Conservation (phyloP, 1,140 invertebrate species). For the Pseudachorutes palmiensis region DNA sequence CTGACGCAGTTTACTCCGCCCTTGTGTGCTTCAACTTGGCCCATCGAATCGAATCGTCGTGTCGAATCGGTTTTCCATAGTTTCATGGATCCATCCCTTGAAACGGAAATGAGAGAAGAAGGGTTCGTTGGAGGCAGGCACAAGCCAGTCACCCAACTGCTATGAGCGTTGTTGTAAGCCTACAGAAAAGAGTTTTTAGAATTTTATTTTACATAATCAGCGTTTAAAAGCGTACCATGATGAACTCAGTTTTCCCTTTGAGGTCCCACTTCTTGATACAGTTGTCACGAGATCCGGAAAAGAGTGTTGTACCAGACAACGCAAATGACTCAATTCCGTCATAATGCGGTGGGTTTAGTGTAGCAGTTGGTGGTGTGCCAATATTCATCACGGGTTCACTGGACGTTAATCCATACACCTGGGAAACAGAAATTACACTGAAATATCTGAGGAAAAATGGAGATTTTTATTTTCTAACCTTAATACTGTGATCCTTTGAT, state of each 20-base stretch:
- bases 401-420: neutral
- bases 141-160: slow-evolving; percentile 78
- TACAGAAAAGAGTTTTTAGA: slow-evolving; percentile 43
- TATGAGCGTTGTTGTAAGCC: slow-evolving; percentile 77
- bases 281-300: slow-evolving; percentile 77
- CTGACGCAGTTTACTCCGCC: slow-evolving; percentile 67
- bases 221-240: neutral
- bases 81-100: slow-evolving; percentile 63
- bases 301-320: slow-evolving; percentile 57
- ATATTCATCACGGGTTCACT: neutral
- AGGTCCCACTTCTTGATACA: slow-evolving; percentile 85
- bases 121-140: slow-evolving; percentile 53
- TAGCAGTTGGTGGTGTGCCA: slow-evolving; percentile 40
- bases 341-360: slow-evolving; percentile 79
- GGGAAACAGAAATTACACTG: slow-evolving; percentile 6
- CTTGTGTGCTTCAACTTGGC: slow-evolving; percentile 63
- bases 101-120: slow-evolving; percentile 61
- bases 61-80: slow-evolving; percentile 62
- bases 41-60: slow-evolving; percentile 50
- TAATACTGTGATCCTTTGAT: slow-evolving; percentile 80
- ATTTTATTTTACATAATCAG: neutral
- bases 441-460: neutral
- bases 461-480: slow-evolving; percentile 41
- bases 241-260: neutral
- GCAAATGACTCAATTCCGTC: slow-evolving; percentile 77